Percentiles rank a stretch among this genome's conserved stretches.
phyloP scores from a whole-genome alignment of 2,113 vertebrate species.

The Erinaceus europaeus region DNA sequence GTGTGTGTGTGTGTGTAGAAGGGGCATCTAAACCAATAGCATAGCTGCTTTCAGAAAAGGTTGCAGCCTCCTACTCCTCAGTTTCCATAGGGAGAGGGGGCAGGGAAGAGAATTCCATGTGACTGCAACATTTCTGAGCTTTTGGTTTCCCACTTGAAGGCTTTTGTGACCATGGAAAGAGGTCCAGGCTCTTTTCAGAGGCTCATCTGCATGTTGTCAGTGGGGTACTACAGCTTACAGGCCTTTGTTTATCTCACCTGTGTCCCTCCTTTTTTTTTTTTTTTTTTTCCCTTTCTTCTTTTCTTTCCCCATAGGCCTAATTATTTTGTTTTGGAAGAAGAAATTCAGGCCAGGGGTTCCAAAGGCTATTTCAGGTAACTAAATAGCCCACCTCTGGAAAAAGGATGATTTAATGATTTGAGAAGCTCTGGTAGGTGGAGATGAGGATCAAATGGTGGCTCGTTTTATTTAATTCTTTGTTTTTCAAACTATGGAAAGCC shows the following conservation, averaged over 20 bases:
- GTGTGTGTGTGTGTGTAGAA: not conserved
- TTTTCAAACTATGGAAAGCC: not conserved
- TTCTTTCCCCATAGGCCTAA: not conserved
- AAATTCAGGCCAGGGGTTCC: not conserved
- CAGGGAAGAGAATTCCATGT: not conserved
- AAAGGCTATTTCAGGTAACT: not conserved
- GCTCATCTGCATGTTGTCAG: too few species aligned
- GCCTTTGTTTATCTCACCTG: not conserved
- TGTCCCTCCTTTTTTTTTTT: not conserved
- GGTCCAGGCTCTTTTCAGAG: not conserved
- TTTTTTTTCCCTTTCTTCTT: not conserved
- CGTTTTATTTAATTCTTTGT: not conserved
- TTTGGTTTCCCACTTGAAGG: not conserved
- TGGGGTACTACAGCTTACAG: too few species aligned
- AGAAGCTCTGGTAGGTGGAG: not conserved
- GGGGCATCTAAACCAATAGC: not conserved
- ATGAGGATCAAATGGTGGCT: not conserved
- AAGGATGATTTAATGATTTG: not conserved
- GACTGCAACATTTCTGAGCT: not conserved
- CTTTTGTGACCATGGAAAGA: not conserved
- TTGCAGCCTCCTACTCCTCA: not conserved
- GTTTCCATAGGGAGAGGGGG: not conserved
- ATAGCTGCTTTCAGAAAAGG: not conserved
- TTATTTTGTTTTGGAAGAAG: not conserved
- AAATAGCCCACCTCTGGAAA: not conserved